These are phyloP conservation scores for Haliclona indistincta DNA, from an alignment of 37 sponge, comb jelly and placozoan species.

Conservation along the genomic window DNA sequence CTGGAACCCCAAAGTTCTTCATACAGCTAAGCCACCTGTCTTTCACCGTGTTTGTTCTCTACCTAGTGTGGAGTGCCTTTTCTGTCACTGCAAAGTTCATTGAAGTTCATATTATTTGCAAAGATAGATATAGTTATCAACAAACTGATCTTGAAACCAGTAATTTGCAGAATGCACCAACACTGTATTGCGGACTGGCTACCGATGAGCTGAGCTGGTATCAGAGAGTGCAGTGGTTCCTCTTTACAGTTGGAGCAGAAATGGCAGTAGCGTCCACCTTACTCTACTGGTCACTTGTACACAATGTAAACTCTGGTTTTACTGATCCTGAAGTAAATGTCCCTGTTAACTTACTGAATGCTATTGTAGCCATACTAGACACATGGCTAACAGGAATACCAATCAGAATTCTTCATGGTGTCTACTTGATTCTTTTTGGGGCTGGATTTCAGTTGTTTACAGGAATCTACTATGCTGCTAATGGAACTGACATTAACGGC, in stretches of 20 bases:
- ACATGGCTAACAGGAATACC: not conserved
- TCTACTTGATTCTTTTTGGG: not conserved
- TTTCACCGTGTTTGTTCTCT: constrained; percentile 13
- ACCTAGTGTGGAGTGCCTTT: constrained; percentile 46
- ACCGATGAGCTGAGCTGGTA: constrained; percentile 52
- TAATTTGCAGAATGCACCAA: too few species aligned
- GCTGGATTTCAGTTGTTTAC: constrained; percentile 15
- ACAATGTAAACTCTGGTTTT: too few species aligned
- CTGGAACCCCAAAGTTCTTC: constrained; percentile 39
- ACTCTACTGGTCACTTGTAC: constrained; percentile 59
- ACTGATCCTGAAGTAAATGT: constrained; percentile 1
- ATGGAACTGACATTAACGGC: constrained; percentile 10
- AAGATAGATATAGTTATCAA: too few species aligned
- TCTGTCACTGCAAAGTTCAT: constrained; percentile 27
- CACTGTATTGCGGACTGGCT: constrained; percentile 10
- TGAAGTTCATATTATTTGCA: not conserved
- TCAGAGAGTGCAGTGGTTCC: constrained; percentile 63
- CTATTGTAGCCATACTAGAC: not conserved
- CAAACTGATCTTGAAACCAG: too few species aligned
- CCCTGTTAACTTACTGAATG: not conserved
- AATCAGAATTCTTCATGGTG: not conserved
- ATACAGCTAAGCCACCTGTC: constrained; percentile 72
- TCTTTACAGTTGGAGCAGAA: constrained; percentile 6
- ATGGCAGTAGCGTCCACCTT: constrained; percentile 2
- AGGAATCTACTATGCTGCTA: constrained; percentile 23